Conservation (phyloP, 2,797 vertebrate genomes). For the Galago senegalensis region DNA sequence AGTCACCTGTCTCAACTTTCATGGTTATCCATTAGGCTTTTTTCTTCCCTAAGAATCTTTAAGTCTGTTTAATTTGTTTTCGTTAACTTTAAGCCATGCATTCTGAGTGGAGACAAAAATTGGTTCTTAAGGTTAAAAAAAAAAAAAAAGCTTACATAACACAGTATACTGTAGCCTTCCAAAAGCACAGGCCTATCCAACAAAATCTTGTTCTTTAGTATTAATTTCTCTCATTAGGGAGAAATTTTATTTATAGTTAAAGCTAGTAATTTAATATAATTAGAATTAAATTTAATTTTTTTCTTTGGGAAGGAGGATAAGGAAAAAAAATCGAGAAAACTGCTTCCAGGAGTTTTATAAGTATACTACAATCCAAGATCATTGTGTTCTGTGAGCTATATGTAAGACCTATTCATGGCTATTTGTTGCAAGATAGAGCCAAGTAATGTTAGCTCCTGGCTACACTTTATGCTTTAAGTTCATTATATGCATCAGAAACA, state of each 20-base stretch:
- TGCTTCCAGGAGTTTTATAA: neutral
- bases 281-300: conserved; percentile 33
- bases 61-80: conserved; percentile 47
- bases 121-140: neutral
- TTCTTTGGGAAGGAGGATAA: neutral
- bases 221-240: neutral
- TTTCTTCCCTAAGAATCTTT: neutral
- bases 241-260: conserved; percentile 8
- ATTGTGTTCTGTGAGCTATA: neutral
- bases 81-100: conserved; percentile 18
- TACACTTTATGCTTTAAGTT: neutral
- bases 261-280: neutral
- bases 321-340: neutral
- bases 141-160: neutral
- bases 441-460: conserved; percentile 5
- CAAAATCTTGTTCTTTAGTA: neutral
- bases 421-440: neutral
- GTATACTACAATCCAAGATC: neutral
- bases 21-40: neutral
- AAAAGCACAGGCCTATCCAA: neutral
- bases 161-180: neutral
- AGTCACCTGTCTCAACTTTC: neutral
- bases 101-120: conserved; percentile 30
- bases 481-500: neutral
- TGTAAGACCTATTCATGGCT: neutral